Evolutionary conservation across 2,888 invertebrate species (phyloP), one percentile per base, ranked within the genome.

Genomic region (Gari tellinella): DNA sequence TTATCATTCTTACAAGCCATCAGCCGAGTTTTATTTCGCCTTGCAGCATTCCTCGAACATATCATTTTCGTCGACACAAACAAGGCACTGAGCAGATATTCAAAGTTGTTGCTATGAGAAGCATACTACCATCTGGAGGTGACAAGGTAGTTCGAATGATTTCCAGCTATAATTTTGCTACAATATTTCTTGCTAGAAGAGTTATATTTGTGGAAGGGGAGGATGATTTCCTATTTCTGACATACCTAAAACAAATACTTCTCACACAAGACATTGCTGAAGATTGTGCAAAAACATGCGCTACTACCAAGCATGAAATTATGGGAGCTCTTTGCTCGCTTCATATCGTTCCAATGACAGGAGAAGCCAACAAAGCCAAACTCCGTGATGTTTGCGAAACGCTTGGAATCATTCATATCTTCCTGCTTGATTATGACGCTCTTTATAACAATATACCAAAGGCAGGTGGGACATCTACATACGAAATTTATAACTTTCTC

Each of bases 151-250:
- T 25, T 7, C 17, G 63, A 5, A 53, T 64, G 17, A 55, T 52
- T 7, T 25, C 63, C 10, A 46, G n/a, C 21, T 38, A 38, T 14
- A n/a, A 37, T 5, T 38, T 55, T n/a, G 14, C 55, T 37, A 53
- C 46, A n/a, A 5, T 64, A 1, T 48, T 53, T 19, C 55, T 64
- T 23, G 53, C 55, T 3, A 17, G 25, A n/a, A 10, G 55, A n/a
- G 53, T 64, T 21, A 23, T 64, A 4, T 25, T 64, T 12, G 63
- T 64, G 23, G 63, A 64, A 38, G 56, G 63, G 0, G 46, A 55
- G 10, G n/a, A 19, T 0, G 63, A 64, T 40, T 15, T 19, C 0
- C 3, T 46, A 21, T 64, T 64, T 25, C 14, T 48, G 23, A 46
- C 37, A 15, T 37, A 21, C 17, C 17, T 64, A n/a, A 61, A 25